Evolutionary conservation across 2,797 vertebrate species (phyloP).

Genomic region (Meda fulgida): DNA sequence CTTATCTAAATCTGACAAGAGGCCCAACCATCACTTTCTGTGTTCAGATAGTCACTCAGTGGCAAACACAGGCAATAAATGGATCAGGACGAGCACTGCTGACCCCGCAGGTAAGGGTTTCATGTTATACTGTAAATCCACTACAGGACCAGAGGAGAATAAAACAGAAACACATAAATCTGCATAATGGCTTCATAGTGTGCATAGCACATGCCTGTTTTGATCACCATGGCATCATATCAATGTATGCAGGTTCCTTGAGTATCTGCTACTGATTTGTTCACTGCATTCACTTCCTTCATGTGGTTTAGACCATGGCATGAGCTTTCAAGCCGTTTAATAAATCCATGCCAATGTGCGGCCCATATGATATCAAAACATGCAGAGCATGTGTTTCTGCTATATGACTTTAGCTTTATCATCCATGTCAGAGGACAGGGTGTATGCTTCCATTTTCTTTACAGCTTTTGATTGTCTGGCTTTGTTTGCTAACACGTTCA

Average conservation of each 20-base stretch:
- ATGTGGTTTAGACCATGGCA: slow-evolving; percentile 52
- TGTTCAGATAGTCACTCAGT: slow-evolving; percentile 76
- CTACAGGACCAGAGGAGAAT: not conserved
- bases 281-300: slow-evolving; percentile 54
- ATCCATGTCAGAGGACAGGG: not conserved
- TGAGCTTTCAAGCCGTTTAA: slow-evolving; percentile 57
- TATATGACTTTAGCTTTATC: slow-evolving; percentile 8
- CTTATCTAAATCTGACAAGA: not conserved
- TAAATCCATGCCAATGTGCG: slow-evolving; percentile 61
- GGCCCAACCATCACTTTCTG: slow-evolving; percentile 50
- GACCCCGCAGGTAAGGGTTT: slow-evolving; percentile 52
- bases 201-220: slow-evolving; percentile 8
- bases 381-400: not conserved
- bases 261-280: slow-evolving; percentile 60
- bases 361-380: slow-evolving; percentile 59
- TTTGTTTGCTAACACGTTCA: slow-evolving; percentile 59
- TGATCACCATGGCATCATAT: slow-evolving; percentile 53
- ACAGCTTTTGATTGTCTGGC: not conserved
- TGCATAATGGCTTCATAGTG: slow-evolving; percentile 12
- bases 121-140: not conserved
- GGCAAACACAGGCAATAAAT: slow-evolving; percentile 78
- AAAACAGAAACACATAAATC: not conserved
- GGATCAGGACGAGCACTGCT: slow-evolving; percentile 72
- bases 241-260: slow-evolving; percentile 48
- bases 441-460: not conserved